These are phyloP conservation scores for Caenorhabditis brenneri DNA, from an alignment of 1,140 invertebrate species.

Conservation along the genomic window DNA sequence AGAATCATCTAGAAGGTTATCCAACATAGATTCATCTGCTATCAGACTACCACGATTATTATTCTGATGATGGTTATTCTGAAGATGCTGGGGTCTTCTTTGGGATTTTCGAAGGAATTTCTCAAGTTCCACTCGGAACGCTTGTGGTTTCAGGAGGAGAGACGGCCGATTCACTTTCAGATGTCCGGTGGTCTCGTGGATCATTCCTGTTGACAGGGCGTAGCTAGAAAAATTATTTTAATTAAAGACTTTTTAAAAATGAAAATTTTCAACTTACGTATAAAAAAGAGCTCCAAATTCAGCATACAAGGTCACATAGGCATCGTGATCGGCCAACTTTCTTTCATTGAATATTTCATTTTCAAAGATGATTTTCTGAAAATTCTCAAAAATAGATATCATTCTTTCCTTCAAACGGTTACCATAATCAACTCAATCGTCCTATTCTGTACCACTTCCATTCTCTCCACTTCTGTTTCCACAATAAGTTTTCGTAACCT, in stretches of 20 bases:
- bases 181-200: not conserved
- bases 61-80: not conserved
- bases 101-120: not conserved
- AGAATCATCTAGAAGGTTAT: not conserved
- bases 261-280: not conserved
- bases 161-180: not conserved
- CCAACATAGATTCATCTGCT: not conserved
- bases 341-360: slow-evolving; percentile 24
- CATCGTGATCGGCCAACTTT: slow-evolving; percentile 5
- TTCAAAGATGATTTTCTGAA: slow-evolving; percentile 21
- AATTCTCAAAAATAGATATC: not conserved
- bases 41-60: not conserved
- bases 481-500: not conserved
- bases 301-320: not conserved
- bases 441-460: not conserved
- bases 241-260: not conserved
- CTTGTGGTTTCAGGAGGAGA: not conserved
- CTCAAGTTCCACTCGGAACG: not conserved
- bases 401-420: not conserved
- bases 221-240: not conserved
- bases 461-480: not conserved
- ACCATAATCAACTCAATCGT: slow-evolving; percentile 22
- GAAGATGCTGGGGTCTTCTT: no score
- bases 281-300: slow-evolving; percentile 23
- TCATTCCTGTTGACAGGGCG: not conserved